These are phyloP conservation scores for Lethenteron reissneri DNA, from an alignment of 2,113 vertebrate genomes.

Conservation along the genomic window DNA sequence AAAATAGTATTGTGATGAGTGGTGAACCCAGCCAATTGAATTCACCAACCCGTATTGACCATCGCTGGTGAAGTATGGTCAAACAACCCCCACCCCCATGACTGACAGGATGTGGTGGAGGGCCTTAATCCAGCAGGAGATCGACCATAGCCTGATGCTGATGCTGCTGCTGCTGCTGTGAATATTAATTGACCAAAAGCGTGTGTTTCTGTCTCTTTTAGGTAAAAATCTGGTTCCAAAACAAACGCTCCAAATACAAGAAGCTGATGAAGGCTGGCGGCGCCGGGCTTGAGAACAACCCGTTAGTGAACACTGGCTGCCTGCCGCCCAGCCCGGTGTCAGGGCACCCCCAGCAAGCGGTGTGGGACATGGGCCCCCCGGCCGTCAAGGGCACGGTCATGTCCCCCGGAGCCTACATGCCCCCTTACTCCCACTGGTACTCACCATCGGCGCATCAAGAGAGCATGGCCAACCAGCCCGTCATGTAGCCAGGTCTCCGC, in stretches of 20 bases:
- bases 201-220: not conserved
- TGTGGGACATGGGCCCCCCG: not conserved
- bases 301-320: not conserved
- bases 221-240: conserved; percentile 5
- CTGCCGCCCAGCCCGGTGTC: conserved; percentile 1
- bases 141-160: too few relatives aligned
- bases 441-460: not conserved
- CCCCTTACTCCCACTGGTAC: conserved; percentile 5
- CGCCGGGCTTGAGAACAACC: conserved; percentile 6
- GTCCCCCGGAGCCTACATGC: conserved; percentile 1
- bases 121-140: too few relatives aligned
- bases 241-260: conserved; percentile 5
- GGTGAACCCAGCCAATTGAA: too few relatives aligned
- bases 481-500: not conserved
- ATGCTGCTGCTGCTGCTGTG: too few relatives aligned
- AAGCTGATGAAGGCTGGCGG: conserved; percentile 5
- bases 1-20: too few relatives aligned
- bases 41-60: too few relatives aligned
- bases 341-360: not conserved
- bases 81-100: too few relatives aligned
- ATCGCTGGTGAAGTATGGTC: too few relatives aligned
- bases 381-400: conserved; percentile 1
- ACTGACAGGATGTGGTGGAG: too few relatives aligned
- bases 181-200: too few relatives aligned
- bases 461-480: not conserved